Conservation (phyloP, 2,113 vertebrate genomes). For the Aix galericulata region DNA sequence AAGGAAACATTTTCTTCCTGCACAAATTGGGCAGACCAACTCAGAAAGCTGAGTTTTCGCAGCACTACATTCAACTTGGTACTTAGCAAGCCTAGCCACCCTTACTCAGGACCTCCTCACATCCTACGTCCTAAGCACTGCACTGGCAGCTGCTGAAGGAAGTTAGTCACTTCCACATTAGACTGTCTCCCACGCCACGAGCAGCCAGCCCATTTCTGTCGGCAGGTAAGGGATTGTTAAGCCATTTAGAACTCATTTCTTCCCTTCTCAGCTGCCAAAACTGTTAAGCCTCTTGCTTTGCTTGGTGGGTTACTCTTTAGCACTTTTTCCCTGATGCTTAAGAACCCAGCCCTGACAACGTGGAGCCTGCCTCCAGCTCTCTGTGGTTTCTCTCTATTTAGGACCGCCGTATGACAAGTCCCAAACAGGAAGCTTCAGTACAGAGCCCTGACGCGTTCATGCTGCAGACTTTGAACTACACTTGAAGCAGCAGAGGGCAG, state of each 20-base stretch:
- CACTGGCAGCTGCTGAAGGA: slow-evolving; percentile 9
- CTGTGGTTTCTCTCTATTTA: neutral
- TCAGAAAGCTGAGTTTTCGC: neutral
- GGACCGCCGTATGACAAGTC: neutral
- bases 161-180: slow-evolving; percentile 51
- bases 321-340: neutral
- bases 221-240: slow-evolving; percentile 49
- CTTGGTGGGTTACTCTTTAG: neutral
- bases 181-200: neutral
- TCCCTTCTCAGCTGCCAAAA: slow-evolving; percentile 35
- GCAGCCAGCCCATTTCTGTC: slow-evolving; percentile 24
- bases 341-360: neutral
- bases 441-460: neutral
- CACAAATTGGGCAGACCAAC: neutral
- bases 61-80: neutral
- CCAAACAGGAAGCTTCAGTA: neutral
- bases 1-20: slow-evolving; percentile 3
- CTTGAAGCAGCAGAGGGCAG: neutral
- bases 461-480: neutral
- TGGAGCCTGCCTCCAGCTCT: neutral
- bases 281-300: neutral
- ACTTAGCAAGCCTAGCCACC: neutral
- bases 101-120: neutral
- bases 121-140: neutral
- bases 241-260: slow-evolving; percentile 43